phyloP scores from a whole-genome alignment of 2,797 vertebrate genomes.

The Hyperoplus immaculatus region DNA sequence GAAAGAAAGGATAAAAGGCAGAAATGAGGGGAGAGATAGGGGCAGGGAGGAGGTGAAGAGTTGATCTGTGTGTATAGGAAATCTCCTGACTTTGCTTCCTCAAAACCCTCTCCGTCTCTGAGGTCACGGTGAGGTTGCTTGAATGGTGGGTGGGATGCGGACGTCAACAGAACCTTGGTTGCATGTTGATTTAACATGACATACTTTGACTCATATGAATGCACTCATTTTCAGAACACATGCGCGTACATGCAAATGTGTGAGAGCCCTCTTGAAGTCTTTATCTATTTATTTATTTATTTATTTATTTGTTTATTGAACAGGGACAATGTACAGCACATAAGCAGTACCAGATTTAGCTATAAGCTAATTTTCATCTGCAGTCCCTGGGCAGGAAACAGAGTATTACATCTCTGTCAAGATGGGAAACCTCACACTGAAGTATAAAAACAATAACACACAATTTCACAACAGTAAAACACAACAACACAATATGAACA shows the following conservation, averaged over 20 bases:
- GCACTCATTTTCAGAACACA: slow-evolving; percentile 15
- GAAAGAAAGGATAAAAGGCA: slow-evolving; percentile 78
- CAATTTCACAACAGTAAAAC: too few relatives aligned
- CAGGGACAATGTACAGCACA: too few relatives aligned
- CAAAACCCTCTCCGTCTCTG: slow-evolving; percentile 31
- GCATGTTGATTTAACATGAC: slow-evolving; percentile 6
- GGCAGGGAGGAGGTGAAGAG: slow-evolving; percentile 66
- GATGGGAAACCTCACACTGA: too few relatives aligned
- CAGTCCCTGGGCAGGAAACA: too few relatives aligned
- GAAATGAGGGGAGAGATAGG: slow-evolving; percentile 73
- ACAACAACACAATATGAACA: too few relatives aligned
- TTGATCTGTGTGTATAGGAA: slow-evolving; percentile 65
- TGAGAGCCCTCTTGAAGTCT: slow-evolving; percentile 31
- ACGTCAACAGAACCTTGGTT: slow-evolving; percentile 35
- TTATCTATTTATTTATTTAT: slow-evolving; percentile 4
- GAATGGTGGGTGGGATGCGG: slow-evolving; percentile 46
- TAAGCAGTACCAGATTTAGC: too few relatives aligned
- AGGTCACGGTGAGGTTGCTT: slow-evolving; percentile 68
- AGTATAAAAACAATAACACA: too few relatives aligned
- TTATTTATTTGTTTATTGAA: too few relatives aligned
- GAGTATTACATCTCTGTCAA: too few relatives aligned
- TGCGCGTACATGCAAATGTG: not conserved
- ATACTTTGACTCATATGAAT: slow-evolving; percentile 8
- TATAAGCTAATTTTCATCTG: too few relatives aligned
- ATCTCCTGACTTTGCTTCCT: slow-evolving; percentile 66